A percentile compares a stretch with the other conserved stretches of the same genome.
Conservation (phyloP, 2,888 invertebrate genomes). For the Yponomeuta malinellus region DNA sequence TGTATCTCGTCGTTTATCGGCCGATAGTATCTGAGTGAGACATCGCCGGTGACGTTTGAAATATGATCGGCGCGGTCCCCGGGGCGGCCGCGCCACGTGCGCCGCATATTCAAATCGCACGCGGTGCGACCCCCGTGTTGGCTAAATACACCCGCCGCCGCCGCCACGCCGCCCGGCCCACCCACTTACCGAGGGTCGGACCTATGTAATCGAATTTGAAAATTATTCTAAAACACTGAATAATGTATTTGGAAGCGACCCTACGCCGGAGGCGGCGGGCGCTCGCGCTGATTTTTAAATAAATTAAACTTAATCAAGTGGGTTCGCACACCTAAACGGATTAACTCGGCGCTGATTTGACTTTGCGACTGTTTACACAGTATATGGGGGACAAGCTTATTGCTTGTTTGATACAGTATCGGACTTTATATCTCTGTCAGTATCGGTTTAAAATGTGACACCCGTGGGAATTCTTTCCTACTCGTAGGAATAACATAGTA, state of each 20-base stretch:
- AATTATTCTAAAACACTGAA: conserved; percentile 77
- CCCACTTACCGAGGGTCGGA: conserved; percentile 73
- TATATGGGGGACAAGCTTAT: conserved; percentile 57
- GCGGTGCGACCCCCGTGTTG: conserved; percentile 72
- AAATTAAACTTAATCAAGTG: conserved; percentile 77
- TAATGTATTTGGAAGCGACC: conserved; percentile 73
- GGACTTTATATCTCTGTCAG: conserved; percentile 21
- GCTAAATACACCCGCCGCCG: conserved; percentile 73
- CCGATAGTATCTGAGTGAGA: conserved; percentile 75
- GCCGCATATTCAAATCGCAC: conserved; percentile 75
- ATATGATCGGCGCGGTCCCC: conserved; percentile 73
- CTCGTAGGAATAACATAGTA: background rate
- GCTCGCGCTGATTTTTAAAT: conserved; percentile 71
- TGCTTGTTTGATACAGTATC: conserved; percentile 61
- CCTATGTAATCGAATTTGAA: conserved; percentile 77
- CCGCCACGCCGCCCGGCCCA: conserved; percentile 52
- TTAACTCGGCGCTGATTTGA: conserved; percentile 74
- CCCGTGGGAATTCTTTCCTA: background rate
- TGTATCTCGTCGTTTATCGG: conserved; percentile 69
- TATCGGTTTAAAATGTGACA: background rate
- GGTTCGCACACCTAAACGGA: conserved; percentile 75
- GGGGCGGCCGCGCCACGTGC: conserved; percentile 68
- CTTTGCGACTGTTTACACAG: conserved; percentile 62
- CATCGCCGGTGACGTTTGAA: conserved; percentile 75
- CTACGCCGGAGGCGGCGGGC: conserved; percentile 61